Percentiles rank a stretch among this genome's conserved stretches.
Conservation (phyloP, 2,888 invertebrate genomes). For the Nebria brevicollis region DNA sequence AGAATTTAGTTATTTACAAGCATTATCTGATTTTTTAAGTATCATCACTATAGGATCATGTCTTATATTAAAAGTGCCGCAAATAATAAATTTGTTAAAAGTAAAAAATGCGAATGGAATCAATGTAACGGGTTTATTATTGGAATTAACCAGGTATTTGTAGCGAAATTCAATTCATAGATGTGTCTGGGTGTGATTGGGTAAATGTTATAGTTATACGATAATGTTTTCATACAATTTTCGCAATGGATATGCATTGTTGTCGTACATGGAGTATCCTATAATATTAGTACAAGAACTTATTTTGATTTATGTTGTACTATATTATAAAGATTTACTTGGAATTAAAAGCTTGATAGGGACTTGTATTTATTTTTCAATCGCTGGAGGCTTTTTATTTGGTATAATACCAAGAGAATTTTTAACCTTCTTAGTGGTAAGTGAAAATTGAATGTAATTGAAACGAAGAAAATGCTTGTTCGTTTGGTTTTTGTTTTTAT, state of each 20-base stretch:
- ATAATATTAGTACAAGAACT: slow-evolving; percentile 81
- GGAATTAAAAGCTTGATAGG: slow-evolving; percentile 61
- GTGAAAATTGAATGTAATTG: slow-evolving; percentile 55
- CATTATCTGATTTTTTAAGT: slow-evolving; percentile 71
- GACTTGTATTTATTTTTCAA: slow-evolving; percentile 61
- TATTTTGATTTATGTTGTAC: slow-evolving; percentile 75
- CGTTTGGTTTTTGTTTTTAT: slow-evolving; percentile 55
- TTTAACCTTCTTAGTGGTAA: slow-evolving; percentile 73
- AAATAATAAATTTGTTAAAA: slow-evolving; percentile 75
- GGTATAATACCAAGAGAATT: slow-evolving; percentile 64
- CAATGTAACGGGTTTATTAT: slow-evolving; percentile 71
- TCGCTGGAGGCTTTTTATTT: slow-evolving; percentile 63
- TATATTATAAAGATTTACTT: slow-evolving; percentile 73
- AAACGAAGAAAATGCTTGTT: not conserved
- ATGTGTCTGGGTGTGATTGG: slow-evolving; percentile 2
- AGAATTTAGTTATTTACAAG: slow-evolving; percentile 52
- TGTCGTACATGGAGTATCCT: slow-evolving; percentile 87
- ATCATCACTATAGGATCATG: slow-evolving; percentile 81
- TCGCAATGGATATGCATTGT: slow-evolving; percentile 75
- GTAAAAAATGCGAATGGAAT: slow-evolving; percentile 77
- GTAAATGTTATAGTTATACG: slow-evolving; percentile 70
- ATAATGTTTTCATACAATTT: slow-evolving; percentile 85
- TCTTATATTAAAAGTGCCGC: slow-evolving; percentile 83
- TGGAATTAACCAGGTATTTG: slow-evolving; percentile 77
- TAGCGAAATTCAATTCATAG: slow-evolving; percentile 26